Base-by-base conservation (phyloP, 1,140 invertebrate species). In the Dendroctonus valens region DNA sequence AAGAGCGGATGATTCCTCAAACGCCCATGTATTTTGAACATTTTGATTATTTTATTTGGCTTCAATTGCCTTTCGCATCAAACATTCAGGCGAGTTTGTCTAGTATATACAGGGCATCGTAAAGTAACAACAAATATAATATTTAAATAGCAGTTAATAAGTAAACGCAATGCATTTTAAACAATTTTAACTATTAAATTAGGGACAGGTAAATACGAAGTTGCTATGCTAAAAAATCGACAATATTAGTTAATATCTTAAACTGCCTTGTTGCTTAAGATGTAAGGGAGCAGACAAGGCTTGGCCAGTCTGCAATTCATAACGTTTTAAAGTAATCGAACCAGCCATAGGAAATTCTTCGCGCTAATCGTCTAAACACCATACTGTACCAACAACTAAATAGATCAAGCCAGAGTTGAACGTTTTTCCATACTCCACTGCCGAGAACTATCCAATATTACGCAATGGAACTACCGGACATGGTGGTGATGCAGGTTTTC, bases 401-500 rank as follows among this genome's bases (percentile, higher is more conserved):
- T n/a, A 51, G 40, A 37, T 50, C 55, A 7, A 41, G 6, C 14
- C 53, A 59, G 37, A 48, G 51, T 58, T 46, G 40, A 42, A 67
- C 48, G 50, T 62, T 64, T 49, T 62, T 39, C 54, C 57, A 59
- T 59, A 65, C 26, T 37, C 67, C 59, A 49, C 14, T 9, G n/a
- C 59, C 12, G 3, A 61, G 26, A 41, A 52, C 66, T 15, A 62
- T 14, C 67, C 48, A 64, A 71, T 72, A 76, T 86, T 85, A 87
- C 82, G 85, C 85, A 80, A 87, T 86, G 73, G 85, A 86, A 79
- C 82, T 86, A 61, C 85, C 85, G 70, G 85, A 87, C 85, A 86
- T 86, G 61, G 85, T 87, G 68, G 85, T 86, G 41, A 79, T 76
- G 60, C 77, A 78, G 15, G 76, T 77, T 53, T 78, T 78, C 64